phyloP scores from a whole-genome alignment of 2,888 invertebrate genomes.

The Eurytoma californica region DNA sequence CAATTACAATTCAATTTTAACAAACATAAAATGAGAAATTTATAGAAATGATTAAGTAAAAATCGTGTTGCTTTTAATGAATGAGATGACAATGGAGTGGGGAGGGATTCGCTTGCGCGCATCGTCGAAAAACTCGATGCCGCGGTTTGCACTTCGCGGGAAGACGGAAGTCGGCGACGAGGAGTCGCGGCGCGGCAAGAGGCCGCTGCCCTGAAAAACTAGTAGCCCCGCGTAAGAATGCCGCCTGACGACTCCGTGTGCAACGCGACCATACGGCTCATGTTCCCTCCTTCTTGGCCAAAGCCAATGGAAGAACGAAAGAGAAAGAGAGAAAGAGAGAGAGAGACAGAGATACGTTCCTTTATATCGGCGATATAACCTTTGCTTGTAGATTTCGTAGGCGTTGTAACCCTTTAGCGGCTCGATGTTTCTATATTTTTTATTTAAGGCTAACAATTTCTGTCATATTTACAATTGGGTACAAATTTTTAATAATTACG shows the following conservation, averaged over 20 bases:
- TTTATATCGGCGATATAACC: background rate
- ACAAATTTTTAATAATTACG: too few relatives aligned
- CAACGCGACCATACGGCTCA: background rate
- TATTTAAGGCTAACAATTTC: too few relatives aligned
- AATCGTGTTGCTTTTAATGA: too few relatives aligned
- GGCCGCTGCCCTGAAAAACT: slow-evolving; percentile 64
- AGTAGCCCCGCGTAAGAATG: slow-evolving; percentile 67
- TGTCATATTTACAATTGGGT: too few relatives aligned
- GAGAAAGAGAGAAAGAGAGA: background rate
- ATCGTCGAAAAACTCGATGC: background rate
- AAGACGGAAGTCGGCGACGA: slow-evolving; percentile 41
- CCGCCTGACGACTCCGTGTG: slow-evolving; percentile 58
- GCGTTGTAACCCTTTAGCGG: too few relatives aligned
- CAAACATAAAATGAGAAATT: too few relatives aligned
- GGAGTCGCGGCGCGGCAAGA: slow-evolving; percentile 20
- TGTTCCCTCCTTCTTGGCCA: background rate
- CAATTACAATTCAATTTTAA: too few relatives aligned
- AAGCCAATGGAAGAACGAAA: background rate
- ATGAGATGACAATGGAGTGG: background rate
- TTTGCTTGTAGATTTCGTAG: too few relatives aligned
- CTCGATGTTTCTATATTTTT: too few relatives aligned
- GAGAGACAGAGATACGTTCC: background rate
- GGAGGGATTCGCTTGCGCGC: background rate
- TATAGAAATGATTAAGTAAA: too few relatives aligned
- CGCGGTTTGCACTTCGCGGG: background rate